Conservation (phyloP, 1,140 invertebrate species). For the Drosophila parvula region DNA sequence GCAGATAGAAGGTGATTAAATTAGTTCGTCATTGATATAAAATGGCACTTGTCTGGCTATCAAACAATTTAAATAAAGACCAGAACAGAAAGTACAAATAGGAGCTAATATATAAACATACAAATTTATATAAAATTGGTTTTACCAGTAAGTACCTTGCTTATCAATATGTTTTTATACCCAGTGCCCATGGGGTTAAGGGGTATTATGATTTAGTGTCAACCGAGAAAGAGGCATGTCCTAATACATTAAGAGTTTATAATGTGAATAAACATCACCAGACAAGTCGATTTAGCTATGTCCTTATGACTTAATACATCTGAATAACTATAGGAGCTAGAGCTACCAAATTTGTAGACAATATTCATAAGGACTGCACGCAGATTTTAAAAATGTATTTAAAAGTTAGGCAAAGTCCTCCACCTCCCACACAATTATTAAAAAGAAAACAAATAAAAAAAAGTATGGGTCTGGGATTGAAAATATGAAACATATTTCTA, state of each 20-base stretch:
- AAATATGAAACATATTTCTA: no score
- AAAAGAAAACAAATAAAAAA: no score
- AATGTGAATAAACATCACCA: no score
- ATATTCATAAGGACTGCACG: no score
- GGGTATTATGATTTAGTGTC: not conserved
- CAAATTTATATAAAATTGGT: not conserved
- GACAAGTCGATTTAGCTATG: not conserved
- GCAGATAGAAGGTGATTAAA: constrained; percentile 20
- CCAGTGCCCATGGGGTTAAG: not conserved
- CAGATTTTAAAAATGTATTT: no score
- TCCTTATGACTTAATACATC: no score
- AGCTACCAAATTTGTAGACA: no score
- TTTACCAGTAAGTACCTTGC: not conserved
- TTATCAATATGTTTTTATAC: constrained; percentile 3
- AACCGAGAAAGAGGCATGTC: not conserved
- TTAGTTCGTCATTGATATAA: constrained; percentile 12
- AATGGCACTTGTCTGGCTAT: constrained; percentile 9
- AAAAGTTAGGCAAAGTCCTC: no score
- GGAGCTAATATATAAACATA: not conserved
- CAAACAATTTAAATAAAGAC: constrained; percentile 46
- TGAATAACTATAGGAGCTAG: not conserved
- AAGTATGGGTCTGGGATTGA: no score
- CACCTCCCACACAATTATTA: no score
- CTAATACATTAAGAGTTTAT: no score
- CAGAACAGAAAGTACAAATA: constrained; percentile 5